Base-by-base conservation (phyloP, 2,888 invertebrate genomes). In the Piscicola geometra region DNA sequence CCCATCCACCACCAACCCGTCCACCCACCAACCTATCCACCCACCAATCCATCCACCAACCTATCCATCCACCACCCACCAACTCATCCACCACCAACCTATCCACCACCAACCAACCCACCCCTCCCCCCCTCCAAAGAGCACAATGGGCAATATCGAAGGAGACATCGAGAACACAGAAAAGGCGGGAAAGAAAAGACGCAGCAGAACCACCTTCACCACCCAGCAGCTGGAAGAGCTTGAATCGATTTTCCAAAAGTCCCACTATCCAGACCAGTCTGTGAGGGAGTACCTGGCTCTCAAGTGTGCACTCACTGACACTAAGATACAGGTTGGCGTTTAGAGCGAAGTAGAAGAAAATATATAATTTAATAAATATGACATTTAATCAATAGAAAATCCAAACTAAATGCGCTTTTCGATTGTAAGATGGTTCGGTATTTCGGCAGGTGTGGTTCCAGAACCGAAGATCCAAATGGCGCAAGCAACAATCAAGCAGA, bases 381-480 rank as follows among this genome's bases (percentile, higher is more conserved):
- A 18, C 52, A 18, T 50, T 50, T 18, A 50, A 18, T 15, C 15
- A 50, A 18, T 15, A 50, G 18, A 50, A 50, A 15, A 15, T 50
- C 15, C 52, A 15, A 18, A 15, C 15, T 15, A 50, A 18, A 18
- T 18, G 18, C 52, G 52, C 18, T 50, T 50, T 50, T 15, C 52
- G 52, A 50, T 50, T 50, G 52, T 18, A 18, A 50, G 15, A 18
- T 15, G 15, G 52, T 50, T 15, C 12, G 30, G n/a, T 9, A 64
- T 25, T 64, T 64, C 47, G 9, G 33, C 47, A 73, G 73, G 73
- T 73, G 30, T 73, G 73, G 73, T 73, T 73, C 36, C 73, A 73
- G 32, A 73, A 73, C 35, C 32, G 73, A 33, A 32, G 73, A 32
- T 73, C 73, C 47, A 73, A 73, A 25, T 73, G 73, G 73, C 60